A percentile compares a stretch with the other conserved stretches of the same genome.
These are phyloP conservation scores for Tridacna gigas DNA, from an alignment of 2,888 invertebrate species.

Conservation along the genomic window DNA sequence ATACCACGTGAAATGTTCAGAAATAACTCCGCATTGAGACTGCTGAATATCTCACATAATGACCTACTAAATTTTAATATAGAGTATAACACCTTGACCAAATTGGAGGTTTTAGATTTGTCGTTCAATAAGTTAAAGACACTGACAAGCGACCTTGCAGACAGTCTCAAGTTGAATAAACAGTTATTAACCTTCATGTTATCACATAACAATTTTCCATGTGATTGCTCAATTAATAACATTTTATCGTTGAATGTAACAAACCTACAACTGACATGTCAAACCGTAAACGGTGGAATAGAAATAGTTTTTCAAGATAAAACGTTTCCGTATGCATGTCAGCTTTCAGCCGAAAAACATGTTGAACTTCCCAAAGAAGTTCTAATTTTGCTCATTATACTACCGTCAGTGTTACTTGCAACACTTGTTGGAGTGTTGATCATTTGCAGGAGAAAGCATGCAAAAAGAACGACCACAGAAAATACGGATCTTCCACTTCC, in stretches of 20 bases:
- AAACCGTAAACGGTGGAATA: background rate
- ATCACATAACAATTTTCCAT: background rate
- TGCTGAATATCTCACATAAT: background rate
- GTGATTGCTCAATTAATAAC: constrained; percentile 6
- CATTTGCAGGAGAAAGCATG: background rate
- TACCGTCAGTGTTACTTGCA: background rate
- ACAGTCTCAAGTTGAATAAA: background rate
- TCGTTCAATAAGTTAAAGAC: constrained; percentile 1
- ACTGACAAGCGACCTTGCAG: background rate
- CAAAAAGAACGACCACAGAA: background rate
- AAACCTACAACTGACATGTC: background rate
- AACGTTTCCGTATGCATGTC: background rate
- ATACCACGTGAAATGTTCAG: background rate
- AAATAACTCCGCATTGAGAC: background rate
- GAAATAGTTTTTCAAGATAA: background rate
- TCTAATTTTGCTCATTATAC: background rate
- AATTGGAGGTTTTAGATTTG: background rate
- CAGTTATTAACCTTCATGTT: background rate
- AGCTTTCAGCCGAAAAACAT: background rate
- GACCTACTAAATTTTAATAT: background rate
- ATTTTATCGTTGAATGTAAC: background rate
- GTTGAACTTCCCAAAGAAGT: background rate
- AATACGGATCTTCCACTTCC: background rate
- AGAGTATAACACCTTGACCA: background rate
- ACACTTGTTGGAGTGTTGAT: background rate